Evolutionary conservation across 2,797 vertebrate species (phyloP), one percentile per base, ranked within the genome.

Genomic region (Leucoraja ocellata): DNA sequence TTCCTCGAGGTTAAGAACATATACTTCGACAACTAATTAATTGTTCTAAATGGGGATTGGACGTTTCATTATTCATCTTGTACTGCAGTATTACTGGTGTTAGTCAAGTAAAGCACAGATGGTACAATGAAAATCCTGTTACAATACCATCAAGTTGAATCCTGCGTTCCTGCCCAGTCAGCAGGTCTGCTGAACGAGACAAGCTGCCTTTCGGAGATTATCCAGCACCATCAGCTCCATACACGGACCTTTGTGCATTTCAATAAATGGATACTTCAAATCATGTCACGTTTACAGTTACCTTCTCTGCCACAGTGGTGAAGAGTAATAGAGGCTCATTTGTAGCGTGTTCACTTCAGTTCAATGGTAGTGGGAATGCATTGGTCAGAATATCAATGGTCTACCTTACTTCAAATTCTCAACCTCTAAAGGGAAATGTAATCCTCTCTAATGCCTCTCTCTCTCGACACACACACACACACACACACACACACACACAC

Each of bases 161-260:
- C 90, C 90, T 76, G 39, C 71, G n/a, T 39, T 73, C 74, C 28
- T 74, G 71, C 90, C 25, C 11, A 58, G 90, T 76, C 68, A 76
- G 90, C 90, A 92, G 16, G 90, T n/a, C 23, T 76, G 68, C 23
- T 71, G 68, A 88, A 68, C 58, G 81, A 73, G 71, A 58, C 90
- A 76, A 76, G 90, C 90, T 92, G 90, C 73, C 71, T 25, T 92
- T 92, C 71, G 58, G 65, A 91, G 90, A 92, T 76, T 58, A 92
- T 46, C 90, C 65, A 92, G n/a, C 90, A 58, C 73, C 90, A 92
- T 46, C 36, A 76, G 71, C 71, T 76, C 36, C 10, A 28, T 14
- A 92, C 46, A 46, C 68, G 11, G 36, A 7, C 25, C 71, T 92
- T 92, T 54, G 71, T 92, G 90, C 71, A 54, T 92, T 92, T 54